Conservation (phyloP, 2,797 vertebrate species). For the Heteromormyrus szaboi region DNA sequence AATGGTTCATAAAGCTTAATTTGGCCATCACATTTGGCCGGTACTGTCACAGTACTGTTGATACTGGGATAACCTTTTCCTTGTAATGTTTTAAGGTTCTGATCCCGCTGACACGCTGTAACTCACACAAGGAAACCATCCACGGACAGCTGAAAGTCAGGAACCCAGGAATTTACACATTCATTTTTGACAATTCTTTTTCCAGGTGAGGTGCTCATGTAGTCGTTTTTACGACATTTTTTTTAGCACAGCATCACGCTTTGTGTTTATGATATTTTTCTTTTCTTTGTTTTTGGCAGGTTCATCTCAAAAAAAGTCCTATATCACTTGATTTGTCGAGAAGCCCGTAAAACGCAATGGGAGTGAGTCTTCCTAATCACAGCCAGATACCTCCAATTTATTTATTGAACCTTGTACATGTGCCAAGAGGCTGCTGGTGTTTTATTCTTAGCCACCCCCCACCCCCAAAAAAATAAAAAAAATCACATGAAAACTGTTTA, state of each 20-base stretch:
- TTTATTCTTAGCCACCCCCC: background rate
- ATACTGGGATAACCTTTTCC: background rate
- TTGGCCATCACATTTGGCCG: background rate
- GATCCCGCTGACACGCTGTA: slow-evolving; percentile 88
- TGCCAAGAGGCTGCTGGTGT: background rate
- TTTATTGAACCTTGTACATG: background rate
- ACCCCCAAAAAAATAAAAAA: background rate
- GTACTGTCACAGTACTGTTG: background rate
- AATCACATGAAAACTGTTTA: background rate
- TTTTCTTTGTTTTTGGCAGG: slow-evolving; percentile 47
- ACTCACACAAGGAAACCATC: slow-evolving; percentile 86
- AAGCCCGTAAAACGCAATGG: slow-evolving; percentile 77
- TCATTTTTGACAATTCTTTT: slow-evolving; percentile 96
- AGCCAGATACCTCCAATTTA: background rate
- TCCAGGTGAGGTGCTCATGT: slow-evolving; percentile 70
- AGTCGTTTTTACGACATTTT: background rate
- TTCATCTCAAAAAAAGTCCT: slow-evolving; percentile 93
- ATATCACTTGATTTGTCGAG: slow-evolving; percentile 76
- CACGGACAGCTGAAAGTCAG: slow-evolving; percentile 84
- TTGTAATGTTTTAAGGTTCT: slow-evolving; percentile 66
- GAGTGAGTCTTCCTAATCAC: slow-evolving; percentile 65
- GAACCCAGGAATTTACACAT: slow-evolving; percentile 75
- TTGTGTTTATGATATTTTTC: background rate
- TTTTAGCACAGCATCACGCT: background rate
- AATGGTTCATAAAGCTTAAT: background rate